phyloP scores from a whole-genome alignment of 2,797 vertebrate genomes.

The Bryconaethiops microstoma region DNA sequence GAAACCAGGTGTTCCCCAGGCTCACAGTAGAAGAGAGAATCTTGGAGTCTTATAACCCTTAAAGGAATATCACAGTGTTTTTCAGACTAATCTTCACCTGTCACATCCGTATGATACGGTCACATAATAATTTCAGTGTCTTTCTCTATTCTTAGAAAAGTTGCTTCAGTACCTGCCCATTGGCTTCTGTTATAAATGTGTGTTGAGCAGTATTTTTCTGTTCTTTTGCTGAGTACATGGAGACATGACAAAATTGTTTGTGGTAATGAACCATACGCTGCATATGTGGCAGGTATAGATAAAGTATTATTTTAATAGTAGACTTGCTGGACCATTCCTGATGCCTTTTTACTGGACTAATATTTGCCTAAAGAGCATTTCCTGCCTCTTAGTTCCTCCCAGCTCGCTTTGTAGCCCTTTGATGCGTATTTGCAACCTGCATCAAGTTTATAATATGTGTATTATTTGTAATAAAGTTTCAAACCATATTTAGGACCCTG shows the following conservation, averaged over 20 bases:
- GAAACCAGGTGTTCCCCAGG: constrained; percentile 12
- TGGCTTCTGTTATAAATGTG: neutral
- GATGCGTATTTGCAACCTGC: neutral
- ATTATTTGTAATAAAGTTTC: neutral
- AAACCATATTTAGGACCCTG: neutral
- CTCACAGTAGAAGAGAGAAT: neutral
- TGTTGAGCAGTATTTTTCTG: neutral
- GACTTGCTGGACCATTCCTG: neutral
- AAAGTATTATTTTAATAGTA: neutral
- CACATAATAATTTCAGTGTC: neutral
- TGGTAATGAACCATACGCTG: neutral
- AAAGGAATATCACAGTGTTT: neutral
- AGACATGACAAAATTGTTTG: neutral
- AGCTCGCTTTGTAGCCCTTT: neutral
- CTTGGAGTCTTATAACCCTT: neutral
- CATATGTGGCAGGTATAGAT: neutral
- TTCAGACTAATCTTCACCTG: neutral
- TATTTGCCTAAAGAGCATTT: neutral
- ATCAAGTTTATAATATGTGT: no score
- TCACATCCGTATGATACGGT: neutral
- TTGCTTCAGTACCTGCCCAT: neutral
- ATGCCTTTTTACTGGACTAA: neutral
- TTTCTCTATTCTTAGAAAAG: neutral
- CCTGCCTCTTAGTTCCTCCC: neutral
- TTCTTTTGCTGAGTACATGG: neutral